Evolutionary conservation across 2,888 invertebrate genomes (phyloP).

Genomic region (Halocaridina rubra): DNA sequence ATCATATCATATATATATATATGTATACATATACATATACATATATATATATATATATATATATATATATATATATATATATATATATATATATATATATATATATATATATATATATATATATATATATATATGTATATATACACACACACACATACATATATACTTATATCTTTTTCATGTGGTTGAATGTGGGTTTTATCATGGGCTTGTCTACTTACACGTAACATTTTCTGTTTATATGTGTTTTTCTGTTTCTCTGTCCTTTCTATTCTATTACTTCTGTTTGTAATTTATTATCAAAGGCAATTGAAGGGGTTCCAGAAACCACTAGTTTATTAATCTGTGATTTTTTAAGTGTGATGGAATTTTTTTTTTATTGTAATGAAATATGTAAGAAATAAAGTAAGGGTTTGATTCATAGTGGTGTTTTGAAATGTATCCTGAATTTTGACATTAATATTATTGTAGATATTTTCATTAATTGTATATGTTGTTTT

Average conservation of each 20-base stretch:
- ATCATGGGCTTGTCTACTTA: neutral
- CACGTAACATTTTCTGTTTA: no score
- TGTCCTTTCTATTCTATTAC: no score
- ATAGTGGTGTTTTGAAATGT: neutral
- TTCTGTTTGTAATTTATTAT: no score
- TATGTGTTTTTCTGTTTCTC: no score
- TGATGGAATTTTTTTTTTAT: slow-evolving; percentile 53
- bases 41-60: no score
- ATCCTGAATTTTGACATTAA: neutral
- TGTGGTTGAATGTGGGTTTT: neutral
- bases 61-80: no score
- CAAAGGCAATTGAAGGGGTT: slow-evolving; percentile 26
- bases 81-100: no score
- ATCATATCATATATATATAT: no score
- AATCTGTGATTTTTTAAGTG: slow-evolving; percentile 58
- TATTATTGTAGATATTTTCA: no score
- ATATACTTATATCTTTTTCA: neutral
- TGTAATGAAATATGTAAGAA: slow-evolving; percentile 33
- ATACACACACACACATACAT: neutral
- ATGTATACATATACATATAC: no score
- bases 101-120: no score
- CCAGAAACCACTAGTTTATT: slow-evolving; percentile 49
- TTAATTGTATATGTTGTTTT: no score
- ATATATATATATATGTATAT: neutral
- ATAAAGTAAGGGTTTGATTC: slow-evolving; percentile 7